Evolutionary conservation across 23 tunicate genomes (phyloP).

Genomic region (Styela clava): DNA sequence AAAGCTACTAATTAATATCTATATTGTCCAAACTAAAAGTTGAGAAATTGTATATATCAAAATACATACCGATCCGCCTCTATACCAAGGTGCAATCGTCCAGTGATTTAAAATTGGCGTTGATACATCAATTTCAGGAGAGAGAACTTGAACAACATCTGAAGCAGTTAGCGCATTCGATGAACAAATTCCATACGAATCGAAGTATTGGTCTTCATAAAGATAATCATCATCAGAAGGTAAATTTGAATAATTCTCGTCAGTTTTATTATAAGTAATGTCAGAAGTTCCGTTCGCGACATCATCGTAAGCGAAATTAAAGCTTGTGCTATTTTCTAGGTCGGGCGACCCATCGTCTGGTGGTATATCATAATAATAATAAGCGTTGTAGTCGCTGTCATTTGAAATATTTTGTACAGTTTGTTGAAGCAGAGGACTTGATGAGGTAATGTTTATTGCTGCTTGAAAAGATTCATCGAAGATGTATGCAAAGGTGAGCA

Average conservation of each 20-base stretch:
- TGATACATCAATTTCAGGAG: neutral
- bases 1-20: too few species aligned
- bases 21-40: too few species aligned
- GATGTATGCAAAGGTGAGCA: neutral
- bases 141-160: neutral
- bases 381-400: neutral
- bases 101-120: neutral
- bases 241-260: neutral
- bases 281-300: neutral
- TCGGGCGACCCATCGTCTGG: neutral
- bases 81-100: neutral
- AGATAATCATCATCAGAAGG: neutral
- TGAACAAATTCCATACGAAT: neutral
- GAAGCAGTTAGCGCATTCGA: neutral
- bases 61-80: slow-evolving; percentile 5
- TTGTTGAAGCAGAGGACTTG: neutral
- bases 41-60: too few species aligned
- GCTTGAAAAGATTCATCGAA: neutral
- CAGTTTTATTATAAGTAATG: neutral
- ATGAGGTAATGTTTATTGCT: neutral
- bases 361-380: neutral
- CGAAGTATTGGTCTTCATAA: neutral
- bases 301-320: neutral
- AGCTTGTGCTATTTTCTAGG: neutral
- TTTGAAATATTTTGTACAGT: neutral